Percentiles rank a stretch among this genome's conserved stretches.
Conservation (phyloP, 2,113 vertebrate genomes). For the Lipotes vexillifer region DNA sequence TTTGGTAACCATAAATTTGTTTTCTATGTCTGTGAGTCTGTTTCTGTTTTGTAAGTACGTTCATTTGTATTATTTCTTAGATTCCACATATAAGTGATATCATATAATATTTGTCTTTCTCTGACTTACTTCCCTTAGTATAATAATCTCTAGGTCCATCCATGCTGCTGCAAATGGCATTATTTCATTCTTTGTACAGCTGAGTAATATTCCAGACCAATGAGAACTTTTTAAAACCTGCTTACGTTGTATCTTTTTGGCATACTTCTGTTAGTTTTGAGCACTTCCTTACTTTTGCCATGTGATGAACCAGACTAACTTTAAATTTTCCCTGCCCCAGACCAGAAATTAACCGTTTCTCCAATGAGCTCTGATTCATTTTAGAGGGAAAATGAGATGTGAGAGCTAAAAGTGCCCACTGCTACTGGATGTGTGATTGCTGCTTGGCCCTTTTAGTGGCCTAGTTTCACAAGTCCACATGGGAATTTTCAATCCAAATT, state of each 20-base stretch:
- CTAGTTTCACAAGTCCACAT: slow-evolving; percentile 13
- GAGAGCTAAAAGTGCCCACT: not conserved
- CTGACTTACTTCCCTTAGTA: not conserved
- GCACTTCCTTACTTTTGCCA: not conserved
- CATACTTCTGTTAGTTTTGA: not conserved
- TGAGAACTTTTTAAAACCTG: not conserved
- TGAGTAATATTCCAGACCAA: not conserved
- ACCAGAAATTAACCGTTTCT: not conserved
- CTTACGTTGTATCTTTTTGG: not conserved
- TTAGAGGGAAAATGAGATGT: not conserved
- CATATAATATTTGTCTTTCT: not conserved
- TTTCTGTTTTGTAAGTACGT: too few relatives aligned
- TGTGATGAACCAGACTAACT: not conserved
- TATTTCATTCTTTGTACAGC: not conserved
- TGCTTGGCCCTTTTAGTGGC: not conserved
- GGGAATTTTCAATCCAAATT: not conserved
- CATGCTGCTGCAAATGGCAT: not conserved
- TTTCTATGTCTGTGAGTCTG: too few relatives aligned
- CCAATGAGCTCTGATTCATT: not conserved
- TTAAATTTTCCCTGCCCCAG: not conserved
- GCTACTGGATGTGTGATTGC: not conserved
- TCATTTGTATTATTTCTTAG: too few relatives aligned
- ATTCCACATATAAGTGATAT: too few relatives aligned
- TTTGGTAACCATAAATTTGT: too few relatives aligned
- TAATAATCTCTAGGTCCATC: not conserved